Base-by-base conservation (phyloP, 37 sponge, comb jelly and placozoan species). In the Theonella swinhoei region DNA sequence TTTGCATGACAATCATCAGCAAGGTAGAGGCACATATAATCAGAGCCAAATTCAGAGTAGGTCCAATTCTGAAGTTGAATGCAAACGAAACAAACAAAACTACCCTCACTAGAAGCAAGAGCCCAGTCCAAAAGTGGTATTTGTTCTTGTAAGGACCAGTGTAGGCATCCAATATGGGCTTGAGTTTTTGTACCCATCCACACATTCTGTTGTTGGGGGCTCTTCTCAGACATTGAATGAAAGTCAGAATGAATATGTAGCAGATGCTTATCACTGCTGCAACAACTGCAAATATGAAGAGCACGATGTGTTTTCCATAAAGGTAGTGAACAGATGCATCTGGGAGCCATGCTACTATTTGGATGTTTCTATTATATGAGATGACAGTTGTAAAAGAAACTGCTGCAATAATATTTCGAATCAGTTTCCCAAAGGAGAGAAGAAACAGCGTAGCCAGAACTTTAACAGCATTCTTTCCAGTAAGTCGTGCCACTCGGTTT, bases 381-480 rank as follows among this genome's bases (percentile, higher is more conserved):
- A 17, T 35, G 39, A 19, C n/a, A 41, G 14, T 67, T 20, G 25
- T 29, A 30, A 69, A 41, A 11, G n/a, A n/a, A n/a, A n/a, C n/a
- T n/a, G 29, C 58, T 29, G 23, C n/a, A 1, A 68, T 70, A 24
- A 36, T 35, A 26, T 43, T 69, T 2, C 40, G 81, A 4, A 69
- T 20, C 42, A 80, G 26, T 39, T 80, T 80, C 3, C 42, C 26
- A 24, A 42, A 81, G 54, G 81, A 41, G 24, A 81, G 17, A 17
- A 81, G 70, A 30, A 81, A 31, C 4, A 81, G 31, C 30, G 81
- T 81, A 42, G 81, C 81, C 2, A 81, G 70, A 0, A 81, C 71
- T 36, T 26, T 24, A 9, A 68, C 70, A 2, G 71, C 81, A 68
- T 70, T 81, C 1, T 30, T 67, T 24, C 69, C 69, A 43, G 42